phyloP scores from a whole-genome alignment of 1,140 invertebrate species.

The Drosophila auraria region DNA sequence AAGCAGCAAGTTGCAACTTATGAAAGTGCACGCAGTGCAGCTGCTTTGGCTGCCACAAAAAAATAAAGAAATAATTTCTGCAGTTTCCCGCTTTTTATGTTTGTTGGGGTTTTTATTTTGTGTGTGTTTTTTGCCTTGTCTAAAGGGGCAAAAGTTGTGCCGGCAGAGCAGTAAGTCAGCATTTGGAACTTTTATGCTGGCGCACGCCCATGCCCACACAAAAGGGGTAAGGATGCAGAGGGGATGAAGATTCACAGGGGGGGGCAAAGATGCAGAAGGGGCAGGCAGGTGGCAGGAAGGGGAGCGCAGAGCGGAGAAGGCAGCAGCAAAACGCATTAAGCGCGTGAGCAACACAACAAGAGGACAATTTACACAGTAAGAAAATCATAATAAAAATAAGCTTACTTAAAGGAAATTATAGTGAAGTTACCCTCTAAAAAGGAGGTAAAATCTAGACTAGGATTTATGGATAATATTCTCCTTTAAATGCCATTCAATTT shows the following conservation, averaged over 20 bases:
- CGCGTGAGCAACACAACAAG: conserved; percentile 40
- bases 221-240: neutral
- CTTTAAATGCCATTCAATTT: no score
- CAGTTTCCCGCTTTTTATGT: conserved; percentile 10
- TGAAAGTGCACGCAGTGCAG: conserved; percentile 77
- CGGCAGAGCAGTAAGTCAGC: conserved; percentile 75
- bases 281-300: conserved; percentile 14
- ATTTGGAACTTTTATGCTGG: conserved; percentile 79
- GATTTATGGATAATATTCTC: neutral
- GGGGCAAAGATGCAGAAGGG: conserved; percentile 1
- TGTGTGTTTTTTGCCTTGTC: conserved; percentile 18
- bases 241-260: neutral
- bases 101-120: conserved; percentile 9
- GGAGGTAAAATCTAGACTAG: neutral
- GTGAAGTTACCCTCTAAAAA: neutral
- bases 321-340: conserved; percentile 53
- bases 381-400: neutral
- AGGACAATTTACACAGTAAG: neutral
- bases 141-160: conserved; percentile 53
- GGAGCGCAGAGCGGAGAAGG: neutral
- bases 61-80: conserved; percentile 67
- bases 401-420: neutral
- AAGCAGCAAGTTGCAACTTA: conserved; percentile 75
- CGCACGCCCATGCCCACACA: conserved; percentile 54
- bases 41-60: conserved; percentile 54